Percentiles rank a stretch among this genome's conserved stretches.
These are phyloP conservation scores for Sebastes flavidus DNA, from an alignment of 2,797 vertebrate genomes.

Conservation along the genomic window DNA sequence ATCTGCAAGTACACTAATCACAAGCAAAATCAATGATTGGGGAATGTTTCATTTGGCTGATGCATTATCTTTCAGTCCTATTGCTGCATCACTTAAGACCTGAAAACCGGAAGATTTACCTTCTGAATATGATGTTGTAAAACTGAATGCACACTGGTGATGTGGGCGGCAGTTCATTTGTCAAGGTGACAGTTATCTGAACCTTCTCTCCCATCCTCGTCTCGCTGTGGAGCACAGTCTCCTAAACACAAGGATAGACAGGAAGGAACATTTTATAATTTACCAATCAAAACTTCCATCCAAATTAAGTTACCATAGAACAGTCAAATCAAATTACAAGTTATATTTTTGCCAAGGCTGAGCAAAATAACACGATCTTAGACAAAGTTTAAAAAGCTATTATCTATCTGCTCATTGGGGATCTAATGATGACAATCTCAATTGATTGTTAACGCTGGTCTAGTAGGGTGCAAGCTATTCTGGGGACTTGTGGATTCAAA, in stretches of 20 bases:
- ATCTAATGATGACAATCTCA: not conserved
- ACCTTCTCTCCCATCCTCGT: slow-evolving; percentile 89
- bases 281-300: not conserved
- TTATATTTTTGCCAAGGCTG: not conserved
- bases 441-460: not conserved
- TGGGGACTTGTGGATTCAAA: not conserved
- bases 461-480: not conserved
- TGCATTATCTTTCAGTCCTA: too few relatives aligned
- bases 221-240: slow-evolving; percentile 86
- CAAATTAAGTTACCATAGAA: not conserved
- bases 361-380: not conserved
- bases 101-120: slow-evolving; percentile 71
- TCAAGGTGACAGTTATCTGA: slow-evolving; percentile 89
- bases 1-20: not conserved
- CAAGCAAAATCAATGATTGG: not conserved
- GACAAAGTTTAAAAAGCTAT: too few relatives aligned
- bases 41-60: not conserved
- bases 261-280: not conserved
- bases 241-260: slow-evolving; percentile 74
- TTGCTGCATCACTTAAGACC: not conserved
- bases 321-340: not conserved
- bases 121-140: slow-evolving; percentile 95
- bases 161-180: slow-evolving; percentile 91
- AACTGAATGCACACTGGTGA: slow-evolving; percentile 95
- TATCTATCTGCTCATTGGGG: not conserved